These are phyloP conservation scores for Drosophila neocordata DNA, from an alignment of 1,140 invertebrate genomes.

Conservation along the genomic window DNA sequence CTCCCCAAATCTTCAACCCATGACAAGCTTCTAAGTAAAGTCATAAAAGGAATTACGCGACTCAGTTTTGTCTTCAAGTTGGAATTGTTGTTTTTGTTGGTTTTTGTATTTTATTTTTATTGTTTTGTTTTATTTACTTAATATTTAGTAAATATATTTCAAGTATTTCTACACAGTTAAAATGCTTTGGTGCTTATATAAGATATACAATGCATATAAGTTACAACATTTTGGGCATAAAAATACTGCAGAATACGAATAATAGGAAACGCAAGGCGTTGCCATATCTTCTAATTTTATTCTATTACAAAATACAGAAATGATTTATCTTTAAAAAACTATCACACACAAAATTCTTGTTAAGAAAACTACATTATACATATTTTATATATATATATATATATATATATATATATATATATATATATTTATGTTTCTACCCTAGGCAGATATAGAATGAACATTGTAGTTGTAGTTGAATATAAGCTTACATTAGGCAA, in stretches of 20 bases:
- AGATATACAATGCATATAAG: constrained; percentile 49
- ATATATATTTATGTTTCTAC: not conserved
- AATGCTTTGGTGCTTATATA: constrained; percentile 72
- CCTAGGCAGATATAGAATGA: constrained; percentile 1
- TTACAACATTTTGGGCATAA: constrained; percentile 34
- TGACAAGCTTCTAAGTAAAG: constrained; percentile 69
- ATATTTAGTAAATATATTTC: constrained; percentile 42
- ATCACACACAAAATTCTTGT: constrained; percentile 70
- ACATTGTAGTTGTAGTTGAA: not conserved
- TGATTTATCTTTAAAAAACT: constrained; percentile 70
- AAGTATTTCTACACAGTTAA: constrained; percentile 63
- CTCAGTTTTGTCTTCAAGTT: constrained; percentile 14
- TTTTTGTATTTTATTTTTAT: constrained; percentile 40
- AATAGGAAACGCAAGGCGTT: constrained; percentile 33
- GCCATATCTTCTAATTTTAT: constrained; percentile 7
- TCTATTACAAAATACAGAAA: constrained; percentile 41
- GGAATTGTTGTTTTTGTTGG: constrained; percentile 30
- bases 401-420: constrained; percentile 43
- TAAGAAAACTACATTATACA: constrained; percentile 41
- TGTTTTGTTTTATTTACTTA: constrained; percentile 68
- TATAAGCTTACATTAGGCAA: not conserved
- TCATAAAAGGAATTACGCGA: constrained; percentile 57
- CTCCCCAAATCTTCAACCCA: not conserved
- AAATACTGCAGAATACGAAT: constrained; percentile 42
- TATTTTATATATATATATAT: constrained; percentile 49